Base-by-base conservation (phyloP, 2,113 vertebrate species). In the Ariopsis seemanni region DNA sequence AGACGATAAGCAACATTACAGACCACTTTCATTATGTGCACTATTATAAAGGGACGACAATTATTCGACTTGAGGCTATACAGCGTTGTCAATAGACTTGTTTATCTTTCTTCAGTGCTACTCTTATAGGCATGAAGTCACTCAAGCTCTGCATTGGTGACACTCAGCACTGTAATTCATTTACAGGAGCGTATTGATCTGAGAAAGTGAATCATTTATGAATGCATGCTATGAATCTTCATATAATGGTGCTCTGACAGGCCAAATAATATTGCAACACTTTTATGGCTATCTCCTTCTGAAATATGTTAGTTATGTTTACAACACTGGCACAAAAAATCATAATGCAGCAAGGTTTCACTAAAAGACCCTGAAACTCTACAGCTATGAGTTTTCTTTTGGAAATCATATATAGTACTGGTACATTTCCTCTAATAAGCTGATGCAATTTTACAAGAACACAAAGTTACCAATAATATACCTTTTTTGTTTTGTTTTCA, bases 141-240 rank as follows among this genome's bases (percentile, higher is more conserved):
- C 71, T 80, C 62, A 42, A 78, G 82, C 52, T 30, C 58, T 82
- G 72, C n/a, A 67, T 12, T 57, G 27, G 60, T 67, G 18, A 87
- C 83, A 87, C 52, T 4, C 27, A 22, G 22, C 20, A 88, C 14
- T 53, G 60, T 83, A 87, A 83, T 90, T 90, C 30, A 82, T 27
- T 52, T 48, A 69, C 58, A 88, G 55, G 50, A 77, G 74, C 6
- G 25, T 82, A 90, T 81, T 80, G 69, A 87, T 89, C 63, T 74
- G 67, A 72, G 53, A 79, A 79, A 83, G 81, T 27, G 42, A n/a
- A 63, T 53, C 42, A 78, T 94, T 86, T 83, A 81, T 93, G 25
- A 83, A 83, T 58, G 72, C 63, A 55, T 27, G 48, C 34, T 83
- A 77, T 75, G 86, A 83, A 74, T 82, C 85, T 72, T 88, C 4